phyloP scores from a whole-genome alignment of 2,888 invertebrate genomes.

The Sphaerophoria rueppellii region DNA sequence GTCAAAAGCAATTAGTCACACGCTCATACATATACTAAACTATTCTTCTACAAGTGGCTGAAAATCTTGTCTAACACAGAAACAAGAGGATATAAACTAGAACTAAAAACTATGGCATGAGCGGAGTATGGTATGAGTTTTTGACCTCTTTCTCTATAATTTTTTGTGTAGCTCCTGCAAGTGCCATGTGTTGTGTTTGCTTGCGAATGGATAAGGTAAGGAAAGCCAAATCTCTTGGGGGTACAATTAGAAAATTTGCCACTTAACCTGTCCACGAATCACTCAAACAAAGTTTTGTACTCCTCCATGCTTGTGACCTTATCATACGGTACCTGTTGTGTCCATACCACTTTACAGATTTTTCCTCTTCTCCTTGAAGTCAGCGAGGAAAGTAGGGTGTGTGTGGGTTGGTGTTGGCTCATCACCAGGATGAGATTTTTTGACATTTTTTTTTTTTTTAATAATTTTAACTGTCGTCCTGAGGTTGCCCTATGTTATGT shows the following conservation, averaged over 20 bases:
- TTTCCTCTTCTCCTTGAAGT: constrained; percentile 4
- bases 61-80: constrained; percentile 64
- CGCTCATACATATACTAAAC: constrained; percentile 26
- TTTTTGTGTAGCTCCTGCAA: constrained; percentile 1
- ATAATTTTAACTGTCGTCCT: constrained; percentile 20
- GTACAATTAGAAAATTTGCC: constrained; percentile 69
- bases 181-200: neutral
- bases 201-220: neutral
- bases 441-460: neutral
- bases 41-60: constrained; percentile 57
- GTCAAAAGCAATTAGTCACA: constrained; percentile 66
- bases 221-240: constrained; percentile 49
- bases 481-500: constrained; percentile 20
- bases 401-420: constrained; percentile 30
- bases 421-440: constrained; percentile 38
- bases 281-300: constrained; percentile 56
- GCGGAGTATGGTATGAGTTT: constrained; percentile 2
- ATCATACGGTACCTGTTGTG: constrained; percentile 61
- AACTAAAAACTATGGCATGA: neutral
- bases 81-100: constrained; percentile 30
- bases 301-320: constrained; percentile 56
- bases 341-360: constrained; percentile 10
- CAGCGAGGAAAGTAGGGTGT: neutral
- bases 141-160: constrained; percentile 47
- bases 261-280: constrained; percentile 73